Evolutionary conservation across 2,888 invertebrate genomes (phyloP), one percentile per base, ranked within the genome.

Genomic region (Amitus sp.): DNA sequence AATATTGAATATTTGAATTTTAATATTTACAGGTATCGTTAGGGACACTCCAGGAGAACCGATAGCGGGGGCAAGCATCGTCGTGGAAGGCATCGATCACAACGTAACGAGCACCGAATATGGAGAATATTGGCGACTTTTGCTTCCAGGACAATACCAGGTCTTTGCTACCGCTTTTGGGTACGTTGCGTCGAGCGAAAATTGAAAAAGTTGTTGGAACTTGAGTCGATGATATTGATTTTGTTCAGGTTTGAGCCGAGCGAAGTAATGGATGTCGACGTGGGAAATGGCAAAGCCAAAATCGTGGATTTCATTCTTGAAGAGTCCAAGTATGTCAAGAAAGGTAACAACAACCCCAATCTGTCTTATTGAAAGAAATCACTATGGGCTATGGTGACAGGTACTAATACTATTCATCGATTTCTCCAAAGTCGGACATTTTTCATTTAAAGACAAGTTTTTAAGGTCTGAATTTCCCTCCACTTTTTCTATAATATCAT

Each of bases 101-200:
- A 88, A 90, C 50, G 86, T 98, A 9, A 87, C 87, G 1, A 91
- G 94, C 0, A 92, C 94, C 0, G 85, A 86, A 37, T 85, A 87
- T 15, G 99, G 99, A 3, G 95, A 97, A 81, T 99, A 90, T 83
- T 99, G 98, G 98, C 86, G 99, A 59, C 84, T 99, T 46, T 84
- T 99, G 20, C 83, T 94, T 13, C 97, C 98, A 0, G 98, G 97
- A 60, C 85, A 85, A 2, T 98, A 98, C 80, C 86, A 86, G 20
- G 84, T 97, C 66, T 88, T 87, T 63, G 93, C 90, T 0, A 73
- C 83, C 30, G 92, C 92, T 47, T 86, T 87, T 76, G 93, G 93
- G 93, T 94, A 83, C 84, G 83, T 65, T 30, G 15, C 15, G 9
- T 7, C 12, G 12, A 33, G 20, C 19, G 27, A 37, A 37, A 37